Percentiles rank a stretch among this genome's conserved stretches.
Conservation (phyloP, 2,113 vertebrate species). For the Diadophis punctatus region DNA sequence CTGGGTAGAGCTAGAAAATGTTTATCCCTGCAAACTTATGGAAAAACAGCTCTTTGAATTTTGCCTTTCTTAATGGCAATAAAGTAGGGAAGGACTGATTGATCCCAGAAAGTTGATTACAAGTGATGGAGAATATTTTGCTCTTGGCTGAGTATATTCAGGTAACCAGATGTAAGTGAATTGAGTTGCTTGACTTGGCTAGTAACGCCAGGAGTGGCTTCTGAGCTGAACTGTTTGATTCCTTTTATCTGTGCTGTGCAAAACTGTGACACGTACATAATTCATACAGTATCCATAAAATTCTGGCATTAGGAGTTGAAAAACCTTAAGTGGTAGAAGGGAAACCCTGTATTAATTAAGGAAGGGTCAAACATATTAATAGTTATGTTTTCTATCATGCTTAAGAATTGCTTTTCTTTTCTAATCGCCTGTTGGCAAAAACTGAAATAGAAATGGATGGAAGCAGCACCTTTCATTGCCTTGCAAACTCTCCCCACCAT, state of each 20-base stretch:
- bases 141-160: neutral
- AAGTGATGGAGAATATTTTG: neutral
- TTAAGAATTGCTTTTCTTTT: constrained; percentile 32
- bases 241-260: constrained; percentile 28
- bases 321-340: neutral
- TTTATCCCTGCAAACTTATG: constrained; percentile 52
- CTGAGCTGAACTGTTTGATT: neutral
- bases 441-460: constrained; percentile 11
- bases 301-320: neutral
- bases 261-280: constrained; percentile 1
- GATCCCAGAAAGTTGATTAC: neutral
- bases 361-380: neutral
- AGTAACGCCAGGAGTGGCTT: neutral
- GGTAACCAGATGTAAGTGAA: neutral
- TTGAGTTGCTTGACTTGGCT: neutral
- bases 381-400: neutral
- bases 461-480: neutral
- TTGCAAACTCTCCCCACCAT: accelerated
- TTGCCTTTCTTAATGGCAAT: constrained; percentile 40
- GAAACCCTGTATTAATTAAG: neutral
- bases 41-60: constrained; percentile 33
- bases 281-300: neutral
- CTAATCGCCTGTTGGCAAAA: neutral
- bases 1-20: constrained; percentile 43
- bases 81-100: neutral